Conservation (phyloP, 2,113 vertebrate genomes). For the Paradisaea rubra region DNA sequence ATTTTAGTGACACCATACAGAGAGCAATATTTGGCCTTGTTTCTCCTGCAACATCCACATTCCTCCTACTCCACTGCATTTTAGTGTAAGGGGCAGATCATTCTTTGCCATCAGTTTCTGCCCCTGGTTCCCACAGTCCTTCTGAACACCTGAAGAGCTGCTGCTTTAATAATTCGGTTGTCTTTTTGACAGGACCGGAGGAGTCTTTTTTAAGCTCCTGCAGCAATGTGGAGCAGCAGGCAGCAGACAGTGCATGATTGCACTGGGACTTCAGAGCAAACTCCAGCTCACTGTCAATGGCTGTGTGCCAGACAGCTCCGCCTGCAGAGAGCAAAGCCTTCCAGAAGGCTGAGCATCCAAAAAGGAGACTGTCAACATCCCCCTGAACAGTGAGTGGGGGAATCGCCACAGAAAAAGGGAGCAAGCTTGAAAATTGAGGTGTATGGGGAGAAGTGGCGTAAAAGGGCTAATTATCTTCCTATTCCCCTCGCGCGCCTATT, state of each 20-base stretch:
- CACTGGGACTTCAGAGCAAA: slow-evolving; percentile 58
- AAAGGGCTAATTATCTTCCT: slow-evolving; percentile 58
- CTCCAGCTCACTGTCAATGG: slow-evolving; percentile 38
- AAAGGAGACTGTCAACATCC: slow-evolving; percentile 54
- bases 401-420: not conserved
- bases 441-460: not conserved
- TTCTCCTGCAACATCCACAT: not conserved
- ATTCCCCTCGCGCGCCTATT: not conserved
- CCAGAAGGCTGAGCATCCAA: slow-evolving; percentile 32
- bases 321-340: slow-evolving; percentile 46
- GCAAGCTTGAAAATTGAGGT: slow-evolving; percentile 12
- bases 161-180: slow-evolving; percentile 51
- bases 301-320: slow-evolving; percentile 28
- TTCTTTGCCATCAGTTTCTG: not conserved
- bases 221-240: slow-evolving; percentile 29
- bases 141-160: slow-evolving; percentile 6
- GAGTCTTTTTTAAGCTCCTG: slow-evolving; percentile 54
- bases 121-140: not conserved
- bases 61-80: not conserved
- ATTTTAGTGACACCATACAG: not conserved
- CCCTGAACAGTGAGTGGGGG: slow-evolving; percentile 5
- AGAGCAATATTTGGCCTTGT: not conserved
- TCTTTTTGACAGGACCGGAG: slow-evolving; percentile 39
- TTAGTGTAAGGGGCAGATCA: not conserved
- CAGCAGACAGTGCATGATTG: slow-evolving; percentile 67